Base-by-base conservation (phyloP, 2,888 invertebrate genomes). In the Platycheirus rosarum region DNA sequence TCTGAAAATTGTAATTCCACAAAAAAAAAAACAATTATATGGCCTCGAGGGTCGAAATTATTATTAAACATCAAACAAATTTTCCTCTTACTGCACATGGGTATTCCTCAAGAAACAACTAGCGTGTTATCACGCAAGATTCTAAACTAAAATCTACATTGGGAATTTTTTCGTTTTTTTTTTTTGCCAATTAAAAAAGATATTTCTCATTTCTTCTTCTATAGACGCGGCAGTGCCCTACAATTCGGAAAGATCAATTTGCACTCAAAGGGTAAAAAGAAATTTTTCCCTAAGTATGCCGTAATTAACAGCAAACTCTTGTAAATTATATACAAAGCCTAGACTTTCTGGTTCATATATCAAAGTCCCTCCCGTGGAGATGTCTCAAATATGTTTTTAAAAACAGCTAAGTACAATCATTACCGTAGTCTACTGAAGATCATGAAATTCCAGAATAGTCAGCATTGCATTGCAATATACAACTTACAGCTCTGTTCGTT, bases 61-160 rank as follows among this genome's bases (percentile, higher is more conserved):
- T 79, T 62, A 68, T 79, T 68, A 55, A 78, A 68, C 32, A 44
- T 51, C 48, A 68, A 74, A 79, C 16, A 62, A 68, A 68, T 49
- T 49, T 3, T 20, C 14, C 11, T 55, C 40, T 57, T 63, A n/a
- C 35, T 53, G 74, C 48, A 46, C 65, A 57, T 29, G 49, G 14
- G 37, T 44, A 49, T 66, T 35, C 40, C 37, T 32, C 13, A 57
- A 35, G 13, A 18, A 62, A 7, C 42, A 57, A 20, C 55, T 69
- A 79, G 74, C 79, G 69, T 75, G 79, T 16, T 44, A 79, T 57
- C 79, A 79, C 79, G 79, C 79, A 75, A 75, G 26, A 57, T 57
- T 75, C 49, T 57, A 51, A 75, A 62, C 51, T 57, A 57, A 14
- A 14, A 14, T 46, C 29, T 60, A 46, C 49, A 42, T 23, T 14